These are phyloP conservation scores for Drosophila suzukii DNA, from an alignment of 1,140 invertebrate species.

Conservation along the genomic window DNA sequence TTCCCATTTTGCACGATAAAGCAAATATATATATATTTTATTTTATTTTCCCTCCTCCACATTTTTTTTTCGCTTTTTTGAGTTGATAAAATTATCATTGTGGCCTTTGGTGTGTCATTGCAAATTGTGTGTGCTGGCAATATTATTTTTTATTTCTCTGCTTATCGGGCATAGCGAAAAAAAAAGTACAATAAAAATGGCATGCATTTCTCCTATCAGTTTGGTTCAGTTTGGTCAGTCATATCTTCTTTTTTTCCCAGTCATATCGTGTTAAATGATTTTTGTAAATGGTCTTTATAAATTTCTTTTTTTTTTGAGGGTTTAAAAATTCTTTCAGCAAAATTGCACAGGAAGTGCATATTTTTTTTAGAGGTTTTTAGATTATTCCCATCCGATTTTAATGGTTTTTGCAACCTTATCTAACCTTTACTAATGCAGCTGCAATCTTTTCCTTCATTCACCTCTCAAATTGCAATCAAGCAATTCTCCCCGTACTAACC, in stretches of 20 bases:
- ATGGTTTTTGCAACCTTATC: neutral
- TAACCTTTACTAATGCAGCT: neutral
- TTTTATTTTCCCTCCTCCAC: conserved; percentile 18
- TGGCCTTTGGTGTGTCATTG: conserved; percentile 41
- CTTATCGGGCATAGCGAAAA: conserved; percentile 63
- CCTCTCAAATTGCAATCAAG: conserved; percentile 33
- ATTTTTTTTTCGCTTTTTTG: conserved; percentile 5
- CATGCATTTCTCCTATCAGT: conserved; percentile 66
- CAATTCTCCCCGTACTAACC: conserved; percentile 24
- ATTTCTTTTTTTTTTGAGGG: neutral
- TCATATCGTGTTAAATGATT: conserved; percentile 10
- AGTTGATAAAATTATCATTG: conserved; percentile 70
- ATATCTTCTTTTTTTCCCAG: no score
- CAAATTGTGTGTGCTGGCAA: conserved; percentile 8
- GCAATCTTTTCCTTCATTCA: conserved; percentile 17
- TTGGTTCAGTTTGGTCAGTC: neutral
- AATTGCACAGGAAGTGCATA: neutral
- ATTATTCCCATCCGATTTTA: neutral
- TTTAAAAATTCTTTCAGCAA: no score
- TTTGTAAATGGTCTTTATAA: neutral
- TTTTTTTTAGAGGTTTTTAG: neutral
- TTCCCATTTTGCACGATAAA: conserved; percentile 65
- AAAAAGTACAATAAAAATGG: conserved; percentile 52
- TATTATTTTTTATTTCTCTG: conserved; percentile 47
- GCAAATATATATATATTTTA: conserved; percentile 60